Conservation (phyloP, 1,140 invertebrate genomes). For the Heliothis virescens region DNA sequence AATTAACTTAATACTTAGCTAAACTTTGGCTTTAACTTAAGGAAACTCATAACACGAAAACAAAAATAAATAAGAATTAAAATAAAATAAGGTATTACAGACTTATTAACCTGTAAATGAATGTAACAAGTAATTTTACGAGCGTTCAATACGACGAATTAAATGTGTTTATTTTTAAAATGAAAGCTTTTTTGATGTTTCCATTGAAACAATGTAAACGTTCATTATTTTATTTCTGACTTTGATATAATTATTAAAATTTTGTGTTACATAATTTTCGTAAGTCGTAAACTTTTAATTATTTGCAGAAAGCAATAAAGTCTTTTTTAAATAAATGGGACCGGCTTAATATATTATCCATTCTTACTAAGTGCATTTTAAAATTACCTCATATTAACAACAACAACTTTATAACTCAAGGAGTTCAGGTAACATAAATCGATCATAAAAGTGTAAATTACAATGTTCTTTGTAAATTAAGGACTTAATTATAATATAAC, state of each 20-base stretch:
- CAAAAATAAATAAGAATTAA: slow-evolving; percentile 24
- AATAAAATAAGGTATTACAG: background rate
- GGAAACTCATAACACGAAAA: slow-evolving; percentile 19
- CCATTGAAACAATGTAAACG: background rate
- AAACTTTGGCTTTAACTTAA: slow-evolving; percentile 5
- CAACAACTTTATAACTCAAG: slow-evolving; percentile 18
- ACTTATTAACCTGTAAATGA: slow-evolving; percentile 31
- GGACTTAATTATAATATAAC: slow-evolving; percentile 20
- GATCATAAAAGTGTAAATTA: slow-evolving; percentile 15
- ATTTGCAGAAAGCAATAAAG: background rate
- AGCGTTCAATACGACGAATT: slow-evolving; percentile 2
- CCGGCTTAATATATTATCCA: background rate
- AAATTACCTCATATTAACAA: background rate
- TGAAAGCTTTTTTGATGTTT: slow-evolving; percentile 30
- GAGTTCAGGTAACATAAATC: slow-evolving; percentile 29
- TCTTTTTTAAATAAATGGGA: no score
- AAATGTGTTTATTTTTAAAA: slow-evolving; percentile 27
- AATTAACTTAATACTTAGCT: slow-evolving; percentile 23
- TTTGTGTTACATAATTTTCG: background rate
- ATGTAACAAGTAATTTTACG: slow-evolving; percentile 18
- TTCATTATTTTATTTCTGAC: background rate
- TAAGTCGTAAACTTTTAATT: no score
- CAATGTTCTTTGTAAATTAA: slow-evolving; percentile 22
- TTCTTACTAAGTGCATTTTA: slow-evolving; percentile 14
- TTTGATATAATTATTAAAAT: background rate